Percentiles rank a stretch among this genome's conserved stretches.
phyloP scores from a whole-genome alignment of 2,888 invertebrate genomes.

The Drosophila neoperkinsi region DNA sequence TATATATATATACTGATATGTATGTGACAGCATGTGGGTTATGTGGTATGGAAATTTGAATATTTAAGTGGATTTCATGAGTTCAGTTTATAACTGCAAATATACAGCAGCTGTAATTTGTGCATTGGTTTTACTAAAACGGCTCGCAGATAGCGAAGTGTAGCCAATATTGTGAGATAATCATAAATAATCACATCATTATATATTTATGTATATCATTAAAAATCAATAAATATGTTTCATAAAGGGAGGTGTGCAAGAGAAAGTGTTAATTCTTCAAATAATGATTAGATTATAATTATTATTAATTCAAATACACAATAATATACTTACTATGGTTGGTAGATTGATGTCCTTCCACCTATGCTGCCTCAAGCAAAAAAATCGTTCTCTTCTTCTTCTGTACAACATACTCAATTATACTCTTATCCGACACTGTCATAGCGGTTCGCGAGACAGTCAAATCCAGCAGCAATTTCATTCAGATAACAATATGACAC shows the following conservation, averaged over 20 bases:
- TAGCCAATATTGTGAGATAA: neutral
- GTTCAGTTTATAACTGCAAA: neutral
- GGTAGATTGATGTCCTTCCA: neutral
- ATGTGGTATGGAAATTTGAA: constrained; percentile 1
- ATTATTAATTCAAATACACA: no score
- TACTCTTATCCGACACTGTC: neutral
- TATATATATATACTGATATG: neutral
- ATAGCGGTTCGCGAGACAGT: neutral
- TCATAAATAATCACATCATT: no score
- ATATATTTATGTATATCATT: no score
- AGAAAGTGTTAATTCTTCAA: no score
- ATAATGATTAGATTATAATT: no score
- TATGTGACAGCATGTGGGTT: constrained; percentile 9
- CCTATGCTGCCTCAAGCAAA: neutral
- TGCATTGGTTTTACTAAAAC: neutral
- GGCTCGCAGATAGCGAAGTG: neutral
- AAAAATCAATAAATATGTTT: no score
- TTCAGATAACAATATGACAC: constrained; percentile 25
- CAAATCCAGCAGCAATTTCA: neutral
- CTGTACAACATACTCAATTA: constrained; percentile 1
- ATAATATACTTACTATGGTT: neutral
- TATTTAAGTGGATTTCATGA: neutral
- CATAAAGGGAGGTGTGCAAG: no score
- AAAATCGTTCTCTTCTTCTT: neutral
- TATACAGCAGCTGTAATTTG: neutral